phyloP scores from a whole-genome alignment of 2,888 invertebrate species.

The Stramonita haemastoma region DNA sequence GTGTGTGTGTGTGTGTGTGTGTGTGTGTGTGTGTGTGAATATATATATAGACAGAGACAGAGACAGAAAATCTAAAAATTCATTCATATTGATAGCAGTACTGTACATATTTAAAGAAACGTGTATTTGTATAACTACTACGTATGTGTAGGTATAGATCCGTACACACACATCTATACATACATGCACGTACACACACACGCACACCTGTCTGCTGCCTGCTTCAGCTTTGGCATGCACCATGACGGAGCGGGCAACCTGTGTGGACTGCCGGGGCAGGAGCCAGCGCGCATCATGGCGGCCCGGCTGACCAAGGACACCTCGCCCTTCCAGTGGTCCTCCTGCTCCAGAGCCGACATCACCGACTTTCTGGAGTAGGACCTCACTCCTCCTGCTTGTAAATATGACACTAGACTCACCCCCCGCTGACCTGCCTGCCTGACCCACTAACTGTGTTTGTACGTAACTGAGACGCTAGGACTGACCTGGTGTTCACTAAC shows the following conservation, averaged over 20 bases:
- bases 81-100: too few relatives aligned
- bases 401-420: constrained; percentile 46
- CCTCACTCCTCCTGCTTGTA: constrained; percentile 53
- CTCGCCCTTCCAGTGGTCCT: constrained; percentile 75
- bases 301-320: constrained; percentile 72
- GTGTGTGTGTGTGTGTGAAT: neutral
- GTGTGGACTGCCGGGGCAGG: constrained; percentile 71
- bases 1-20: neutral
- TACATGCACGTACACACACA: too few relatives aligned
- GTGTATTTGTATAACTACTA: too few relatives aligned
- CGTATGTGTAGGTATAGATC: too few relatives aligned
- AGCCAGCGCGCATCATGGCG: constrained; percentile 74
- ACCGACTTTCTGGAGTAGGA: constrained; percentile 75
- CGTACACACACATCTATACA: too few relatives aligned
- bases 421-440: neutral
- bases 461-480: too few relatives aligned
- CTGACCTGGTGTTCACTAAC: neutral
- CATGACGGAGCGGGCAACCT: constrained; percentile 75
- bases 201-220: neutral
- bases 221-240: constrained; percentile 74
- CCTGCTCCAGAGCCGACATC: constrained; percentile 73
- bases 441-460: neutral
- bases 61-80: too few relatives aligned
- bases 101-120: too few relatives aligned
- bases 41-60: too few relatives aligned